Evolutionary conservation across 2,113 vertebrate genomes (phyloP).

Genomic region (Salminus brasiliensis): DNA sequence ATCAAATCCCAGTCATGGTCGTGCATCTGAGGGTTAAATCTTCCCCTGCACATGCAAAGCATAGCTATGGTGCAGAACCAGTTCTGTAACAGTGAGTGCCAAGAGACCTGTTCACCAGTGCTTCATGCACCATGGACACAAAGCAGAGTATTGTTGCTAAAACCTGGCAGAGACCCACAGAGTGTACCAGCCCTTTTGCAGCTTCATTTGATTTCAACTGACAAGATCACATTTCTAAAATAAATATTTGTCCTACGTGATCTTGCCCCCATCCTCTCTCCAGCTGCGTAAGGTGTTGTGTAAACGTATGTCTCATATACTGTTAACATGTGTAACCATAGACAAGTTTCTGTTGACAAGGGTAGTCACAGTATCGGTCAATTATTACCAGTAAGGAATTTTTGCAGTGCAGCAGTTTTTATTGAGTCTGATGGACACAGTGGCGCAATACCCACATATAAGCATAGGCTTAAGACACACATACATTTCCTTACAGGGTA

Average conservation of each 20-base stretch:
- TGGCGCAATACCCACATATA: neutral
- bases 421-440: neutral
- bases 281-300: neutral
- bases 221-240: neutral
- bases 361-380: constrained; percentile 4
- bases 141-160: constrained; percentile 26
- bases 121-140: constrained; percentile 22
- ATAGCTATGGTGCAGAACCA: neutral
- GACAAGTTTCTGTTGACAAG: neutral
- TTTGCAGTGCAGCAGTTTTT: neutral
- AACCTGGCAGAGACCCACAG: neutral
- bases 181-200: neutral
- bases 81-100: neutral
- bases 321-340: neutral
- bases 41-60: neutral
- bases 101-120: neutral
- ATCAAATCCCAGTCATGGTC: neutral
- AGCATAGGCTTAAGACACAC: neutral
- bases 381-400: neutral
- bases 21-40: neutral
- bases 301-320: neutral
- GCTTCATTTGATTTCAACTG: neutral
- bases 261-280: too few relatives aligned
- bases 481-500: neutral
- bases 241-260: neutral